These are phyloP conservation scores for Drosophila acutilabella DNA, from an alignment of 2,888 invertebrate genomes.

Conservation along the genomic window DNA sequence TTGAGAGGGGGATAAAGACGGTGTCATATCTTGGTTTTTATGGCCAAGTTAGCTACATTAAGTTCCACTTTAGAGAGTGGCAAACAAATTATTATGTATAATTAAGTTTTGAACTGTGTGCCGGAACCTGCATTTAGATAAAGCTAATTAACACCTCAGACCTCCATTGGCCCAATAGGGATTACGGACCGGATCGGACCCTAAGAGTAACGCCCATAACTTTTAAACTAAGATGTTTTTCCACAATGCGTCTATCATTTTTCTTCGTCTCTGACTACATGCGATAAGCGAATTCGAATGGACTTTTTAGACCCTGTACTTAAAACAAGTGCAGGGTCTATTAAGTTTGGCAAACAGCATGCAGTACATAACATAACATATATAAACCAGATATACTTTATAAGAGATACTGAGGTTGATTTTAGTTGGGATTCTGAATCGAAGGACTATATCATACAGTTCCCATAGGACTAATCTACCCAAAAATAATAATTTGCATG, in stretches of 20 bases:
- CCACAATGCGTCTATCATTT: slow-evolving; percentile 57
- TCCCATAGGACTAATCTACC: too few species aligned
- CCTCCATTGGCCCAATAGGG: slow-evolving; percentile 23
- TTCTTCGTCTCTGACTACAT: slow-evolving; percentile 48
- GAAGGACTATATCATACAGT: too few species aligned
- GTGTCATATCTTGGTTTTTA: slow-evolving; percentile 58
- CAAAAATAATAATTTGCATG: too few species aligned
- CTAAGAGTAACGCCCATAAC: slow-evolving; percentile 37
- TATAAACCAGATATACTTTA: too few species aligned
- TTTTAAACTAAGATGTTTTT: slow-evolving; percentile 48
- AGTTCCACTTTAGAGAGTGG: slow-evolving; percentile 78
- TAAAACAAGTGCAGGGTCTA: too few species aligned
- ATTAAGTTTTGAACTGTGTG: slow-evolving; percentile 79
- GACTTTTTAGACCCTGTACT: not conserved
- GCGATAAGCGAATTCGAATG: slow-evolving; percentile 65
- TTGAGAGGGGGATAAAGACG: slow-evolving; percentile 8
- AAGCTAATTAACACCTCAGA: slow-evolving; percentile 79
- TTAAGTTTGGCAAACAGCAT: too few species aligned
- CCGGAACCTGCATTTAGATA: slow-evolving; percentile 81
- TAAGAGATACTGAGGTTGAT: too few species aligned
- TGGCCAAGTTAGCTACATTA: slow-evolving; percentile 62
- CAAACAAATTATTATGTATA: slow-evolving; percentile 79
- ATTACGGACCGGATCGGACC: slow-evolving; percentile 15
- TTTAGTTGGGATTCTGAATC: too few species aligned
- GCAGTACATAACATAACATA: too few species aligned